Percentiles rank a stretch among this genome's conserved stretches.
These are phyloP conservation scores for Pseudoatta argentina DNA, from an alignment of 1,140 invertebrate genomes.

Conservation along the genomic window DNA sequence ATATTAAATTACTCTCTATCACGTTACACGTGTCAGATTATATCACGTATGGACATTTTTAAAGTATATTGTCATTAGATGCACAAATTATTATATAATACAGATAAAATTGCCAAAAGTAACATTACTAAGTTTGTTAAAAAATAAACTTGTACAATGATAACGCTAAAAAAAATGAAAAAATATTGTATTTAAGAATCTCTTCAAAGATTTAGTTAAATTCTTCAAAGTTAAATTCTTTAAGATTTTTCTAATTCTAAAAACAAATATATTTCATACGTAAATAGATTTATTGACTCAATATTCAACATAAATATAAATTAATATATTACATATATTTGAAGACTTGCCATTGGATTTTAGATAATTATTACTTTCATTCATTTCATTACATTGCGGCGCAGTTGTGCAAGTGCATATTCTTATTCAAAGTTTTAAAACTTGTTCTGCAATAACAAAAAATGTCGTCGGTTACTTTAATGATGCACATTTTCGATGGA, in stretches of 20 bases:
- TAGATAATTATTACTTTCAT: not conserved
- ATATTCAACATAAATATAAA: not conserved
- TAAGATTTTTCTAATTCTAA: not conserved
- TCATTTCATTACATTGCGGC: not conserved
- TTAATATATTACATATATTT: not conserved
- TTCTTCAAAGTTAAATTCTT: not conserved
- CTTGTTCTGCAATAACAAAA: not conserved
- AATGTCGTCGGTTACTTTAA: not conserved
- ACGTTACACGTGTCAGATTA: slow-evolving; percentile 21
- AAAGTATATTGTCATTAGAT: not conserved
- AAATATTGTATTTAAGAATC: not conserved
- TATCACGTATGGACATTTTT: slow-evolving; percentile 13
- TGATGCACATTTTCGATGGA: not conserved
- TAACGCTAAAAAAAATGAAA: not conserved
- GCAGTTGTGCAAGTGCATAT: not conserved
- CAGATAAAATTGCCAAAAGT: slow-evolving; percentile 7
- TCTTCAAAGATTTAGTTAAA: not conserved
- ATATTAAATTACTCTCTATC: slow-evolving; percentile 15
- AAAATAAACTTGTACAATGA: not conserved
- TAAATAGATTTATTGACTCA: not conserved
- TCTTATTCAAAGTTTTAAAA: slow-evolving; percentile 9
- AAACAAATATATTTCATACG: not conserved
- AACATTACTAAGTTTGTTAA: not conserved
- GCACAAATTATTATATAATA: not conserved
- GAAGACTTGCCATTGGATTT: not conserved